Percentiles rank a stretch among this genome's conserved stretches.
phyloP scores from a whole-genome alignment of 2,113 vertebrate species.

The Pedetes capensis region DNA sequence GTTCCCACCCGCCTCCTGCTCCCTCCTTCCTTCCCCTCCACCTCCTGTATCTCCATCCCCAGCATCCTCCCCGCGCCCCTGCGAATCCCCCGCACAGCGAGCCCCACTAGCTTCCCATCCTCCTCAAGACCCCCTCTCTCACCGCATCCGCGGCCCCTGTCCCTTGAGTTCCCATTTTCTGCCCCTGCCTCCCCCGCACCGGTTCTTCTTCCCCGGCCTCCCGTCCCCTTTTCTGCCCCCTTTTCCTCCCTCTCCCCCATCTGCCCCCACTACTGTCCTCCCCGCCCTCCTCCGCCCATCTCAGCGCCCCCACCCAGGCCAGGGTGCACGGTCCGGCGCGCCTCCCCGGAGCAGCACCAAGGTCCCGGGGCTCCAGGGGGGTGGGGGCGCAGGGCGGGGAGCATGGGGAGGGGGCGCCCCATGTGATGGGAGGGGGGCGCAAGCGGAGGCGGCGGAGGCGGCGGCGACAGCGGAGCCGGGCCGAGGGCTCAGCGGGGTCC shows the following conservation, averaged over 20 bases:
- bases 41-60: conserved; percentile 61
- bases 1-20: conserved; percentile 48
- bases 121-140: conserved; percentile 46
- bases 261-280: conserved; percentile 60
- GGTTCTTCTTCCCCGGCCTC: conserved; percentile 3
- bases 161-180: conserved; percentile 29
- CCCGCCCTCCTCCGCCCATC: conserved; percentile 52
- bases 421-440: conserved; percentile 75
- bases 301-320: conserved; percentile 67
- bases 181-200: conserved; percentile 52
- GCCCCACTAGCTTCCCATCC: conserved; percentile 53
- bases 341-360: conserved; percentile 75
- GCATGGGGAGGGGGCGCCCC: conserved; percentile 75
- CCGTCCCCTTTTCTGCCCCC: conserved; percentile 2
- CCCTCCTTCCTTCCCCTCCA: conserved; percentile 65
- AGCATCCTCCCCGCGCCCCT: conserved; percentile 72
- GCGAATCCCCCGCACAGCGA: conserved; percentile 66
- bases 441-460: conserved; percentile 73
- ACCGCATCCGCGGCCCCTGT: background rate
- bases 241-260: conserved; percentile 36
- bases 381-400: conserved; percentile 71
- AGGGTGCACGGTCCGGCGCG: conserved; percentile 70
- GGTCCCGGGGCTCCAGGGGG: conserved; percentile 74
- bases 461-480: conserved; percentile 70
- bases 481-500: conserved; percentile 66